phyloP scores from a whole-genome alignment of 2,113 vertebrate genomes.

The Chelonoidis abingdonii region DNA sequence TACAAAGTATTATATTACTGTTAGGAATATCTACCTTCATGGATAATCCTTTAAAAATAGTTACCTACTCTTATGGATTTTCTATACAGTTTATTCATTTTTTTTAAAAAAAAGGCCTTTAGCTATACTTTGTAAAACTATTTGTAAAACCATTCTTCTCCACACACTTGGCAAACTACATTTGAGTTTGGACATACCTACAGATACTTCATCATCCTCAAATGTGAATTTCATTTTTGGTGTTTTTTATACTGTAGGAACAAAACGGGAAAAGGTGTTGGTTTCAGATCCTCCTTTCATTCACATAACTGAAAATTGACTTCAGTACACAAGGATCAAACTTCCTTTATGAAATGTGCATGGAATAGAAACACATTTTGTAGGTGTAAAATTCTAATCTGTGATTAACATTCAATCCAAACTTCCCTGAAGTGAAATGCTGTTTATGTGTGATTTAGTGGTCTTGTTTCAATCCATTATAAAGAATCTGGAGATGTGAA shows the following conservation, averaged over 20 bases:
- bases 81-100: not conserved
- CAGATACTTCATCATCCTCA: not conserved
- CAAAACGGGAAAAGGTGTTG: not conserved
- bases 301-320: no score
- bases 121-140: not conserved
- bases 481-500: not conserved
- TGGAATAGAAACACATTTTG: no score
- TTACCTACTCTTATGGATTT: not conserved
- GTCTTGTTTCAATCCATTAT: not conserved
- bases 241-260: not conserved
- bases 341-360: no score
- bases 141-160: not conserved
- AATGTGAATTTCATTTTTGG: not conserved
- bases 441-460: no score
- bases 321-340: no score
- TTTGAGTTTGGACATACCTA: not conserved
- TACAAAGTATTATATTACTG: not conserved
- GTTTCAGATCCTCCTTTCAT: no score
- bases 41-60: not conserved
- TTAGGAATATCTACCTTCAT: not conserved
- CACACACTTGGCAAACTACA: not conserved
- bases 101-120: not conserved
- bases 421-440: no score
- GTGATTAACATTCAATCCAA: no score
- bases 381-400: no score